phyloP scores from a whole-genome alignment of 1,140 invertebrate genomes.

The Euschistus heros region DNA sequence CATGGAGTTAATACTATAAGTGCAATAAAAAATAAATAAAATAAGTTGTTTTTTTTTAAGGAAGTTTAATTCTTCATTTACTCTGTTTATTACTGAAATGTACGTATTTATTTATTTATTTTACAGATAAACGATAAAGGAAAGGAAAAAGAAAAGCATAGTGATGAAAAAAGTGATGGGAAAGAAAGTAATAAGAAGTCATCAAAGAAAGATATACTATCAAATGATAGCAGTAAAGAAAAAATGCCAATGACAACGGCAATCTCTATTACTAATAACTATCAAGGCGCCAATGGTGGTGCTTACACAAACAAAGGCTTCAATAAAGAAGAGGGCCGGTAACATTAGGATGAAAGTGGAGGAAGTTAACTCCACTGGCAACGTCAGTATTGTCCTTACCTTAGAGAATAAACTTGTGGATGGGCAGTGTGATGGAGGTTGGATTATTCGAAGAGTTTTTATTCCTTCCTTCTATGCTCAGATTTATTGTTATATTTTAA shows the following conservation, averaged over 20 bases:
- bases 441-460: no score
- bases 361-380: no score
- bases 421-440: no score
- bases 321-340: not conserved
- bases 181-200: not conserved
- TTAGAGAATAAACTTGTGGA: no score
- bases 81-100: no score
- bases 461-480: no score
- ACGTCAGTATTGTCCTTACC: no score
- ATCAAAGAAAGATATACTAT: not conserved
- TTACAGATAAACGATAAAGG: not conserved
- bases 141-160: not conserved
- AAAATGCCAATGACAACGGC: conserved; percentile 1
- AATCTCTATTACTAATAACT: conserved; percentile 7
- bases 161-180: not conserved
- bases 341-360: conserved; percentile 1
- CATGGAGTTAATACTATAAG: no score
- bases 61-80: no score
- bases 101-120: not conserved
- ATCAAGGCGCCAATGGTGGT: conserved; percentile 4
- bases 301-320: conserved; percentile 1
- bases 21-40: no score
- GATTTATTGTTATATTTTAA: no score
- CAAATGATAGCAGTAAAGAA: not conserved
- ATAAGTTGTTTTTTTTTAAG: no score